Base-by-base conservation (phyloP, 2,797 vertebrate genomes). In the Euthynnus affinis region DNA sequence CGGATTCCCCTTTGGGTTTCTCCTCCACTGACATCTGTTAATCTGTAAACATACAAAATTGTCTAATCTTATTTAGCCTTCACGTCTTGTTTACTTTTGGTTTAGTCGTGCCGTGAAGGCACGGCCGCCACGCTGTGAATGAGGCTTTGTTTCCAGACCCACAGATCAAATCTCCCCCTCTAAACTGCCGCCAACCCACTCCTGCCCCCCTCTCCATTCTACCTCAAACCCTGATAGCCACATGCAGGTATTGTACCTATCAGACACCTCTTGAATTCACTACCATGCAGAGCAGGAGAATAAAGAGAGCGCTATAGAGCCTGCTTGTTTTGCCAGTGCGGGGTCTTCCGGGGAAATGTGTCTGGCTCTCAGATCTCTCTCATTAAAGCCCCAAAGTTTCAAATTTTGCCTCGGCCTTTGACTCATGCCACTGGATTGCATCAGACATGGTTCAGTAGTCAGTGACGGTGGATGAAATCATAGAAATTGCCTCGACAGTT, bases 21-120 rank as follows among this genome's bases (percentile, higher is more conserved):
- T 74, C 62, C 70, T 71, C 34, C 49, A 0, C 78, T 76, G 74
- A 85, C 87, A 90, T 91, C 86, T 90, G 90, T 80, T 92, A 65
- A 90, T 91, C 77, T 87, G 78, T 87, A 91, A 93, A 93, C 92
- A 91, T 77, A 83, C 70, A 92, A 90, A 92, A 91, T 90, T 90
- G 82, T 90, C 81, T 92, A 91, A 93, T 92, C 91, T 85, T 76
- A 92, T 92, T 93, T 91, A 86, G 86, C 80, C 75, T 82, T 75
- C 73, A 78, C 49, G 71, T 88, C 88, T 91, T 94, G 91, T 94
- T 94, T 93, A 91, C 87, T 91, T 89, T 92, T 88, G 74, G 64
- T 87, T 90, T 81, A 77, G 81, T 86, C n/a, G 65, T 80, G 84
- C 81, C 22, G 79, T 65, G 78, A 82, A 89, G 80, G 74, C 81